These are phyloP conservation scores for Poecilia picta DNA, from an alignment of 2,797 vertebrate genomes.

Conservation along the genomic window DNA sequence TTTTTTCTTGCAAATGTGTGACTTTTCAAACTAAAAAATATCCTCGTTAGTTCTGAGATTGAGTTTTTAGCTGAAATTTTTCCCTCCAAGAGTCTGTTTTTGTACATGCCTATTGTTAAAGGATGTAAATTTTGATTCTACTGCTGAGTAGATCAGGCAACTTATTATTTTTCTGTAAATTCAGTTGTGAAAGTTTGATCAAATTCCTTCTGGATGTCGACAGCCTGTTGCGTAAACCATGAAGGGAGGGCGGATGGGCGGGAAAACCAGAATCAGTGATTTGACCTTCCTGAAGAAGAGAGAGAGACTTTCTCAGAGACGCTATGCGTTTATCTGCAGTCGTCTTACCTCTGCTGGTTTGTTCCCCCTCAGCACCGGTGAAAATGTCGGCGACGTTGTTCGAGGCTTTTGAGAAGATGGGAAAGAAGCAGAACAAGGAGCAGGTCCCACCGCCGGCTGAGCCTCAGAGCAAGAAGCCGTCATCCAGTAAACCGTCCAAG, in stretches of 20 bases:
- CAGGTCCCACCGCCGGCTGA: slow-evolving; percentile 88
- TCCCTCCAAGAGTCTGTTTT: neutral
- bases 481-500: slow-evolving; percentile 74
- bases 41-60: too few species aligned
- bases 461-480: slow-evolving; percentile 77
- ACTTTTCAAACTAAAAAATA: too few species aligned
- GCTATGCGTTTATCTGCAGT: neutral
- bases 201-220: slow-evolving; percentile 30
- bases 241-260: slow-evolving; percentile 34
- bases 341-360: neutral
- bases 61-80: too few species aligned
- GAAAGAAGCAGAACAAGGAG: slow-evolving; percentile 92
- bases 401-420: slow-evolving; percentile 87
- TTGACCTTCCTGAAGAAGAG: neutral
- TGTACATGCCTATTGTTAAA: neutral
- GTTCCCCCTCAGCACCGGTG: slow-evolving; percentile 77
- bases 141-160: neutral
- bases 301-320: neutral
- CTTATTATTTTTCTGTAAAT: slow-evolving; percentile 25
- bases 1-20: too few species aligned
- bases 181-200: slow-evolving; percentile 23
- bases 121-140: neutral
- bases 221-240: slow-evolving; percentile 42
- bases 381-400: slow-evolving; percentile 84
- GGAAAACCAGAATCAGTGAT: slow-evolving; percentile 27